These are phyloP conservation scores for Pempheris klunzingeri DNA, from an alignment of 2,797 vertebrate genomes.

Conservation along the genomic window DNA sequence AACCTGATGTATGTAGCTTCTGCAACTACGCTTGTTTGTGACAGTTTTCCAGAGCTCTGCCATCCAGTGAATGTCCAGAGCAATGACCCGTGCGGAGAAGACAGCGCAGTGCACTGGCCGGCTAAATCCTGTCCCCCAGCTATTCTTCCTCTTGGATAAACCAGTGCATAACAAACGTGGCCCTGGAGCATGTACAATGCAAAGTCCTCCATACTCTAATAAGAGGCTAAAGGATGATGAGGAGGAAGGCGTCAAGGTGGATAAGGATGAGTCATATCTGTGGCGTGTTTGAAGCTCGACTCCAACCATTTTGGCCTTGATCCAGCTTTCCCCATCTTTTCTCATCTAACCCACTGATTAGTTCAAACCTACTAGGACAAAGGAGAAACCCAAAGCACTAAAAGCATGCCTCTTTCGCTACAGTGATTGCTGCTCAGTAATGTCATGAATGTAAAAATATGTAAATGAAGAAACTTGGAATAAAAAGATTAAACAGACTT, in stretches of 20 bases:
- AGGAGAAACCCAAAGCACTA: slow-evolving; percentile 29
- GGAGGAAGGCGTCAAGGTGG: slow-evolving; percentile 55
- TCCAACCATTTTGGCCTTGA: slow-evolving; percentile 17
- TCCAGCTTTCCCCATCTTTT: slow-evolving; percentile 19
- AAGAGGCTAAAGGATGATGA: slow-evolving; percentile 28
- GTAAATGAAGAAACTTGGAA: slow-evolving; percentile 6
- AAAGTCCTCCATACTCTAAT: slow-evolving; percentile 62
- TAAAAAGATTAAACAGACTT: not conserved
- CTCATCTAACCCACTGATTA: slow-evolving; percentile 32
- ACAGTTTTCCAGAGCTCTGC: slow-evolving; percentile 58
- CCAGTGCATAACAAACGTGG: slow-evolving; percentile 63
- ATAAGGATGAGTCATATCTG: slow-evolving; percentile 39
- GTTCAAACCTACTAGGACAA: slow-evolving; percentile 35
- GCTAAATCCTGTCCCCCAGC: slow-evolving; percentile 74
- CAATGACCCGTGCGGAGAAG: slow-evolving; percentile 75
- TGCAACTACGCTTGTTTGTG: slow-evolving; percentile 48
- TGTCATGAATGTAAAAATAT: slow-evolving; percentile 21
- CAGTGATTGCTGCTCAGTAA: slow-evolving; percentile 9
- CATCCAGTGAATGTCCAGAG: slow-evolving; percentile 70
- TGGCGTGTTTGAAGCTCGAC: slow-evolving; percentile 26
- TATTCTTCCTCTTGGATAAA: slow-evolving; percentile 79
- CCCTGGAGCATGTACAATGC: slow-evolving; percentile 62
- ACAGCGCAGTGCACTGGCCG: slow-evolving; percentile 59
- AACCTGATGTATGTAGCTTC: slow-evolving; percentile 43
- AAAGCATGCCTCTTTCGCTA: not conserved